A percentile compares a stretch with the other conserved stretches of the same genome.
These are phyloP conservation scores for Lasiurus cinereus DNA, from an alignment of 2,113 vertebrate species.

Conservation along the genomic window DNA sequence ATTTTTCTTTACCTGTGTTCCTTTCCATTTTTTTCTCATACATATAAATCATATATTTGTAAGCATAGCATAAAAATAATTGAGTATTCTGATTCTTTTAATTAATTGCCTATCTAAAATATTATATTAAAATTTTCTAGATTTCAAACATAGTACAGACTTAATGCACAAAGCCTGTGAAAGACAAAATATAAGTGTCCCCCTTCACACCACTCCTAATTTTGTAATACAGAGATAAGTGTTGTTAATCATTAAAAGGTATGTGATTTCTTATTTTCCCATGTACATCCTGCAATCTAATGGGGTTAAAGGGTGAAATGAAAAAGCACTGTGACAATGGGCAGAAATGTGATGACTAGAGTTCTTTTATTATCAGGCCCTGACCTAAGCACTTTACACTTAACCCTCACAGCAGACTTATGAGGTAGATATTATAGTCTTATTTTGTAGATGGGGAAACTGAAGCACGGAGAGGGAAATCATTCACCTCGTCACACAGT, in stretches of 20 bases:
- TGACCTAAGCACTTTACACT: not conserved
- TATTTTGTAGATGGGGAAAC: not conserved
- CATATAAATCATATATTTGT: not conserved
- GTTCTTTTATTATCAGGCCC: not conserved
- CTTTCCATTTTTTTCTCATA: not conserved
- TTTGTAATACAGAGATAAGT: not conserved
- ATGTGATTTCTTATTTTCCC: not conserved
- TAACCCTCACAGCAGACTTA: not conserved
- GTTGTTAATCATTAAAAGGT: not conserved
- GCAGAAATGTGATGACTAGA: not conserved
- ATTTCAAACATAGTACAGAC: not conserved
- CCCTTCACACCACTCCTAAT: not conserved
- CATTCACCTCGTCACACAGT: not conserved
- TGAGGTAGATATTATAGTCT: not conserved
- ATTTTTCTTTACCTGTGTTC: not conserved
- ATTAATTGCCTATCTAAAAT: not conserved
- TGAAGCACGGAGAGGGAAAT: not conserved
- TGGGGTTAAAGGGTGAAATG: not conserved
- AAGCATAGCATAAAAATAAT: not conserved
- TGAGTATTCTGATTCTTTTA: conserved; percentile 33
- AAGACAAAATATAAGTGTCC: not conserved
- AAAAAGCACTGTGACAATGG: not conserved
- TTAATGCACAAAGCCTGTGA: not conserved
- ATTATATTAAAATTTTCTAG: not conserved
- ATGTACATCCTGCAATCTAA: not conserved